phyloP scores from a whole-genome alignment of 2,888 invertebrate species.

The Aphidoletes aphidimyza region DNA sequence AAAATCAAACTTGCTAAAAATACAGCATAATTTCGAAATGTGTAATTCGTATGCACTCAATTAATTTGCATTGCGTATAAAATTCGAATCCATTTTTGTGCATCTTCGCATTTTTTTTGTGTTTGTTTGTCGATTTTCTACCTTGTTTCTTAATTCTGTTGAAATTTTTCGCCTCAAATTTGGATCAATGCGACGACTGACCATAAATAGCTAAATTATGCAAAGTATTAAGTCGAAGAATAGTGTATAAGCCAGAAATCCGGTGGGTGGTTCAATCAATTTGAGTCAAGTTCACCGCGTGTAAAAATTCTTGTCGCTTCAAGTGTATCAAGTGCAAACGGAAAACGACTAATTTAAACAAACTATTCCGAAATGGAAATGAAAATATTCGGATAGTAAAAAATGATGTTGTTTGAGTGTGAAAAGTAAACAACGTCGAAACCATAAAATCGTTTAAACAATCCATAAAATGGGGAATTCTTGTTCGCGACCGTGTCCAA shows the following conservation, averaged over 20 bases:
- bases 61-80: neutral
- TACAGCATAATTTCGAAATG: neutral
- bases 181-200: conserved; percentile 9
- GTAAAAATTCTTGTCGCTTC: neutral
- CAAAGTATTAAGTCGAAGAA: neutral
- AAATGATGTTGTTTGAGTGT: conserved; percentile 14
- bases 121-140: neutral
- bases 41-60: neutral
- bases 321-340: conserved; percentile 17
- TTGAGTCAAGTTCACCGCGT: conserved; percentile 11
- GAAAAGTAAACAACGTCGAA: neutral
- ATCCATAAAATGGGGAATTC: conserved; percentile 7
- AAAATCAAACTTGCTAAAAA: too few relatives aligned
- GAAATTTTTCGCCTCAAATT: neutral
- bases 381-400: neutral
- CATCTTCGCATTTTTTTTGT: neutral
- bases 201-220: conserved; percentile 23
- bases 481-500: neutral
- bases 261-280: conserved; percentile 13
- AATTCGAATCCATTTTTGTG: neutral
- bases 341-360: neutral
- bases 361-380: neutral
- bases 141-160: neutral
- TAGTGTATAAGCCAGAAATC: neutral
- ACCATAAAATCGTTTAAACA: neutral